Percentiles rank a stretch among this genome's conserved stretches.
Evolutionary conservation across 64 coral and sea anemone species (phyloP).

Genomic region (Astreopora myriophthalma): DNA sequence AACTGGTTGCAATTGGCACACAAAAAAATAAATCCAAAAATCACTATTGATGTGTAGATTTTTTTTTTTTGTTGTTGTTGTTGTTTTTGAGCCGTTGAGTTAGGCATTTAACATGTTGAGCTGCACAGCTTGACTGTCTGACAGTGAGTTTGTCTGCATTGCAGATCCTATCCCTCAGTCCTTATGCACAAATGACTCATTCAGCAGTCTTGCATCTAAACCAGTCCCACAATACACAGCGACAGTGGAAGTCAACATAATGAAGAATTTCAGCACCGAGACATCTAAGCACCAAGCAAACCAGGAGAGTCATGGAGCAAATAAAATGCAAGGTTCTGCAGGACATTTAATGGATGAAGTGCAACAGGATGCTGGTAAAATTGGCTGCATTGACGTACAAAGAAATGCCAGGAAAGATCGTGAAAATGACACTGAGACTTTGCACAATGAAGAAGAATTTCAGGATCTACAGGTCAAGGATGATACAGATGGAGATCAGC

Average conservation of each 20-base stretch:
- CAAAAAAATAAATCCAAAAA: too few species aligned
- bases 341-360: not conserved
- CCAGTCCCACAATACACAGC: not conserved
- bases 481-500: not conserved
- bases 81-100: too few species aligned
- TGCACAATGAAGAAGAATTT: not conserved
- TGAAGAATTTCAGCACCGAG: not conserved
- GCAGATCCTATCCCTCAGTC: slow-evolving; percentile 46
- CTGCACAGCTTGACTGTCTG: too few species aligned
- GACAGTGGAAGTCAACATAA: slow-evolving; percentile 9
- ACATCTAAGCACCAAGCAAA: not conserved
- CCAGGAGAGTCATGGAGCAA: not conserved
- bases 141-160: not conserved
- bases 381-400: not conserved
- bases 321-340: not conserved
- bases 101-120: too few species aligned
- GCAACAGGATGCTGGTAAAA: not conserved
- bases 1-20: too few species aligned
- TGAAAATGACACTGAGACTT: not conserved
- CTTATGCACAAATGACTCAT: not conserved
- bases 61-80: too few species aligned
- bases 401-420: not conserved
- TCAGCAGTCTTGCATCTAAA: not conserved
- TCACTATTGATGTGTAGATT: too few species aligned
- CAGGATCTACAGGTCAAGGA: not conserved